Percentiles rank a stretch among this genome's conserved stretches.
These are phyloP conservation scores for Drosophila ananassae DNA, from an alignment of 1,140 invertebrate species.

Conservation along the genomic window DNA sequence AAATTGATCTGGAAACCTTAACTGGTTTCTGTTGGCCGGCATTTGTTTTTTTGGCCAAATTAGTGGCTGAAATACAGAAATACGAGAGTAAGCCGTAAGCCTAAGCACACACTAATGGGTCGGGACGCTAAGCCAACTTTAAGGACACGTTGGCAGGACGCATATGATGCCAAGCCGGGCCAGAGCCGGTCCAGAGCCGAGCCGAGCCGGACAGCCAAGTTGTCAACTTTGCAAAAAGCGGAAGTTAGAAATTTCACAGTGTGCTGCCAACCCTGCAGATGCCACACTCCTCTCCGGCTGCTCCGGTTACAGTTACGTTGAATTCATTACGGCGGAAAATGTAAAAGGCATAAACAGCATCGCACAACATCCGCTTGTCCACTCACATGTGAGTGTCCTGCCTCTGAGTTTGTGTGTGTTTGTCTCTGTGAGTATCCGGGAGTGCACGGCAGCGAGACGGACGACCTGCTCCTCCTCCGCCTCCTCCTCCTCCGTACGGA, in stretches of 20 bases:
- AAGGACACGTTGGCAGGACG: slow-evolving; percentile 39
- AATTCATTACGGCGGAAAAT: slow-evolving; percentile 81
- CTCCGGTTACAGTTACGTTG: slow-evolving; percentile 43
- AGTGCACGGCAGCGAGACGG: slow-evolving; percentile 63
- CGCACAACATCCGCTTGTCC: slow-evolving; percentile 76
- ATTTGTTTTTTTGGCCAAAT: background rate
- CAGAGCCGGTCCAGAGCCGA: background rate
- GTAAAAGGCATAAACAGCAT: slow-evolving; percentile 82
- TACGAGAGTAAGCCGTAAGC: slow-evolving; percentile 16
- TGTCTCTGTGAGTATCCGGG: background rate
- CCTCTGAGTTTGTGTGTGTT: too few species aligned
- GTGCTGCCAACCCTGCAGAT: slow-evolving; percentile 22
- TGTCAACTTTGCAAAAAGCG: slow-evolving; percentile 80
- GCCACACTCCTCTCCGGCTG: background rate
- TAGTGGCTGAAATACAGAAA: slow-evolving; percentile 5
- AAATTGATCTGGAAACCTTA: slow-evolving; percentile 2
- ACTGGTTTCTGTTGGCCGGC: background rate
- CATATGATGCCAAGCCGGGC: slow-evolving; percentile 22
- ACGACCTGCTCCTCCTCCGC: slow-evolving; percentile 29
- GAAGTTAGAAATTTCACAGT: slow-evolving; percentile 80
- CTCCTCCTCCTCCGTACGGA: slow-evolving; percentile 1
- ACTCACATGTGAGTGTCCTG: slow-evolving; percentile 6
- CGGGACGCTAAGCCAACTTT: slow-evolving; percentile 36
- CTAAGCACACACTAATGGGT: slow-evolving; percentile 34
- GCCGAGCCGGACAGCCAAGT: slow-evolving; percentile 61